Evolutionary conservation across 2,888 invertebrate species (phyloP).

Genomic region (Acronicta aceris): DNA sequence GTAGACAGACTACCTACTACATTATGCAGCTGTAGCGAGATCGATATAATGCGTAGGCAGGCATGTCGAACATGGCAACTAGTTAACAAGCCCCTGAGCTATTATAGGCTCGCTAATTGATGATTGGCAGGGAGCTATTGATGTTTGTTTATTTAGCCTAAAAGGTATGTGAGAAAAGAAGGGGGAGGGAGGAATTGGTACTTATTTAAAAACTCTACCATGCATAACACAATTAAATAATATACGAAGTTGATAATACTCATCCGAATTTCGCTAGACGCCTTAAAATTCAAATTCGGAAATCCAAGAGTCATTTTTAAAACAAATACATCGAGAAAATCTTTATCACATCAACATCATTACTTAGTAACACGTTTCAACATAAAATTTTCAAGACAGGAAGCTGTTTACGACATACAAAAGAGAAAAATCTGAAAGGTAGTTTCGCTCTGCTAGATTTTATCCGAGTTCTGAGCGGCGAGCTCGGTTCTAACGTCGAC

Average conservation of each 20-base stretch:
- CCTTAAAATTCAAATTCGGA: too few relatives aligned
- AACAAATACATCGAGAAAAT: not conserved
- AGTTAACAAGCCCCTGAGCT: constrained; percentile 33
- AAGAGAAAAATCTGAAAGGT: constrained; percentile 37
- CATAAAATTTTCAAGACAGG: constrained; percentile 33
- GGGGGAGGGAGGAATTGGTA: too few relatives aligned
- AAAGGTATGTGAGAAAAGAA: too few relatives aligned
- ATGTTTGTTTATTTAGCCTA: constrained; percentile 1
- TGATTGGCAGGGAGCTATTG: constrained; percentile 28
- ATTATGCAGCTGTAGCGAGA: constrained; percentile 19
- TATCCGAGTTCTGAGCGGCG: constrained; percentile 28
- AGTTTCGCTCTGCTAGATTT: constrained; percentile 36
- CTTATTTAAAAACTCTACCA: too few relatives aligned
- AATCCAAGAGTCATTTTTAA: too few relatives aligned
- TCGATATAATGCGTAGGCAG: constrained; percentile 26
- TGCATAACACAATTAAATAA: too few relatives aligned
- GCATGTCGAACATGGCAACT: constrained; percentile 16
- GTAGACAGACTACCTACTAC: constrained; percentile 11
- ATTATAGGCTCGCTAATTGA: constrained; percentile 38
- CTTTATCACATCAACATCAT: constrained; percentile 2
- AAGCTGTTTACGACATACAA: constrained; percentile 37
- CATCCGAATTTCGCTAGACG: not conserved
- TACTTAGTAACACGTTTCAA: constrained; percentile 13
- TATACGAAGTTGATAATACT: too few relatives aligned
- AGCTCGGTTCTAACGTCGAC: constrained; percentile 24